Evolutionary conservation across 1,140 invertebrate genomes (phyloP).

Genomic region (Brachionus calyciflorus): DNA sequence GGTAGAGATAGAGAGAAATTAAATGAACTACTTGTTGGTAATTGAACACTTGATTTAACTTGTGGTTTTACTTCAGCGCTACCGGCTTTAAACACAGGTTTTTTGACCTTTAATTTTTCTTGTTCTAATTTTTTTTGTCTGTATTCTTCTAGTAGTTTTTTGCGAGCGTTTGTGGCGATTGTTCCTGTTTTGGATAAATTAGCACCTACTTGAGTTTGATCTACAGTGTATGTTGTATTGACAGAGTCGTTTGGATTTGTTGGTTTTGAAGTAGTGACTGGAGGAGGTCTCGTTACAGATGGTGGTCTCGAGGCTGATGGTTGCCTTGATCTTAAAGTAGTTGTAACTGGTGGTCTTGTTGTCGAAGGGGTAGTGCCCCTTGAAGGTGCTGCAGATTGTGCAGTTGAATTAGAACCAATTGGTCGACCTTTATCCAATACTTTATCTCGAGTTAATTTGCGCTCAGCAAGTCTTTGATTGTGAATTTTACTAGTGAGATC

Average conservation of each 20-base stretch:
- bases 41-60: neutral
- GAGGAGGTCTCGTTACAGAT: neutral
- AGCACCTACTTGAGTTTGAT: neutral
- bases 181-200: neutral
- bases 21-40: neutral
- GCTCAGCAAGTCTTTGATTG: neutral
- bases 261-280: neutral
- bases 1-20: neutral
- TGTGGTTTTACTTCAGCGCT: neutral
- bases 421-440: neutral
- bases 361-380: too few relatives aligned
- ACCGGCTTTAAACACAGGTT: neutral
- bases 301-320: too few relatives aligned
- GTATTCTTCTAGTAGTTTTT: slow-evolving; percentile 10
- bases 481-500: neutral
- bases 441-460: neutral
- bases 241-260: slow-evolving; percentile 10
- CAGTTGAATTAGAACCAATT: neutral
- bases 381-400: too few relatives aligned
- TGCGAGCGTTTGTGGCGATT: neutral
- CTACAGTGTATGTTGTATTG: neutral
- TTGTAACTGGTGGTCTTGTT: too few relatives aligned
- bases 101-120: neutral
- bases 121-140: neutral
- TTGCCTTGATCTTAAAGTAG: too few relatives aligned